A percentile compares a stretch with the other conserved stretches of the same genome.
phyloP scores from a whole-genome alignment of 2,113 vertebrate species.

The Echinops telfairi region DNA sequence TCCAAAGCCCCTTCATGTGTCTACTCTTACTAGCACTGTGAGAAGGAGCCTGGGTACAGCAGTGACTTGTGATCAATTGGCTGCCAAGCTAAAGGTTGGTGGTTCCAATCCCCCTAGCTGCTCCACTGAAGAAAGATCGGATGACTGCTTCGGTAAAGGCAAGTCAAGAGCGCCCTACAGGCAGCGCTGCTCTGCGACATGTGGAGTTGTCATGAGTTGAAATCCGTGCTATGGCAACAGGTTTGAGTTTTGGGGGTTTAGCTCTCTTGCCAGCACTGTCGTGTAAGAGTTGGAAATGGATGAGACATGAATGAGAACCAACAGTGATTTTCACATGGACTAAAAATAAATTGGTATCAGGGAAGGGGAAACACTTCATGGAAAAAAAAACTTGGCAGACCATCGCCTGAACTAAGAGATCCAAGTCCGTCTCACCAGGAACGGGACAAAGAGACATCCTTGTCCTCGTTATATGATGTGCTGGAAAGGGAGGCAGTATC shows the following conservation, averaged over 20 bases:
- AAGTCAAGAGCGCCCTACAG: neutral
- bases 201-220: neutral
- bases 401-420: neutral
- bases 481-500: neutral
- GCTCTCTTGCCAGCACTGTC: neutral
- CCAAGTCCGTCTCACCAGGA: neutral
- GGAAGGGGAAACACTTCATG: slow-evolving; percentile 35
- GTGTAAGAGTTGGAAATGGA: slow-evolving; percentile 1
- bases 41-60: neutral
- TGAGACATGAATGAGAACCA: slow-evolving; percentile 33
- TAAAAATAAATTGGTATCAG: slow-evolving; percentile 51
- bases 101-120: neutral
- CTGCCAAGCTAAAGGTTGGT: neutral
- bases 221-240: neutral
- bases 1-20: neutral
- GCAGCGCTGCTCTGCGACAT: neutral
- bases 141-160: neutral
- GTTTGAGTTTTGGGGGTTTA: neutral
- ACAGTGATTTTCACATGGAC: neutral
- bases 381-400: neutral
- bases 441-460: neutral
- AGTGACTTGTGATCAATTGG: neutral
- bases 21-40: neutral
- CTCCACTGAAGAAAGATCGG: neutral
- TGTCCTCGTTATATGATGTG: neutral